Evolutionary conservation across 2,113 vertebrate genomes (phyloP), one percentile per base, ranked within the genome.

Genomic region (Hydrochoerus hydrochaeris): DNA sequence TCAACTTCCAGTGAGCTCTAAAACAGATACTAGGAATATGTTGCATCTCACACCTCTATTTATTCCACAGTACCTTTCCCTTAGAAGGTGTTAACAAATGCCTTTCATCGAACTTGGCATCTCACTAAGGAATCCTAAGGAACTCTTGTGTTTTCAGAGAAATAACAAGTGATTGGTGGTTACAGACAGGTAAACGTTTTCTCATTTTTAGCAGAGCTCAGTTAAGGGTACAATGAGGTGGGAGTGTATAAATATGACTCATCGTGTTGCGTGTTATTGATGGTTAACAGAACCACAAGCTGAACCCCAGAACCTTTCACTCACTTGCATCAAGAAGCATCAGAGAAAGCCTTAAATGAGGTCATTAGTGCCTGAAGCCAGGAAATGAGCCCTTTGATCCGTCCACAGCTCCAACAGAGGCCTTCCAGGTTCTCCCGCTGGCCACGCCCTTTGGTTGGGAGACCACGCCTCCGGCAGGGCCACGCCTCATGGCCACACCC

Each of bases 11-110:
- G 41, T 46, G 44, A 80, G 52, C 67, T n/a, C 41, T 60, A 62
- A 35, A 41, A 57, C 38, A 38, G 73, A 67, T 54, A 63, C 58
- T 88, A 85, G 80, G 28, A 93, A 82, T 60, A 11, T 86, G 65
- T 85, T 91, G 67, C n/a, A 83, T 82, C 91, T 95, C 65, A 85
- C 57, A 83, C 49, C 46, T 65, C 24, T 78, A 32, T 67, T 85
- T 54, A 49, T 57, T 89, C 52, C 14, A 63, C 52, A 32, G 22
- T 32, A 78, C 58, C 41, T 84, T 46, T 84, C 60, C 81, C 88
- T 94, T 60, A 87, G 17, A 96, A 96, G n/a, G 24, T 38, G 5
- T 54, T 84, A 65, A 82, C 71, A 63, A 96, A 52, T 90, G 85
- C 75, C 38, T 90, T 85, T 32, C 86, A 69, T 91, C 24, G 24